Evolutionary conservation across 2,888 invertebrate species (phyloP).

Genomic region (Amiota minor): DNA sequence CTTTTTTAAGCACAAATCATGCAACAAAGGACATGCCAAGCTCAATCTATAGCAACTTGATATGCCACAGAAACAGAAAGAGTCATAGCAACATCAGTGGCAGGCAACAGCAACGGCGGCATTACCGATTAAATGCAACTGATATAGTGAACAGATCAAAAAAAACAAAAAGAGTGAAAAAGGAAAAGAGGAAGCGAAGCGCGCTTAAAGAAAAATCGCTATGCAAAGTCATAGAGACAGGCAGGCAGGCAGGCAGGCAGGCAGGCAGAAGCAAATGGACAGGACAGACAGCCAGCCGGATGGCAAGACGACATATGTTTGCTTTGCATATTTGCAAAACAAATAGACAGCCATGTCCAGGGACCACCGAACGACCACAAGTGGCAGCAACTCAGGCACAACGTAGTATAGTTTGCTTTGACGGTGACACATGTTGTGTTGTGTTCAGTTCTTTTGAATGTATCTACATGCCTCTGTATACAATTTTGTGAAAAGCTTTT

Average conservation of each 20-base stretch:
- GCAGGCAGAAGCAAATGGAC: slow-evolving; percentile 11
- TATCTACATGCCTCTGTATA: too few relatives aligned
- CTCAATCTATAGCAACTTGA: slow-evolving; percentile 51
- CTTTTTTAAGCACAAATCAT: slow-evolving; percentile 47
- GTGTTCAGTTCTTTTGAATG: too few relatives aligned
- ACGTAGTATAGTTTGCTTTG: neutral
- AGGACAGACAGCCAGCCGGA: slow-evolving; percentile 34
- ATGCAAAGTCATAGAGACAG: slow-evolving; percentile 36
- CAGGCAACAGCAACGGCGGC: slow-evolving; percentile 39
- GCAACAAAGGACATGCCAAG: slow-evolving; percentile 34
- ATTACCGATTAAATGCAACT: slow-evolving; percentile 59
- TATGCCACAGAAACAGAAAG: slow-evolving; percentile 47
- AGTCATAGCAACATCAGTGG: neutral
- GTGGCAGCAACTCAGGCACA: neutral
- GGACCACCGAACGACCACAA: neutral
- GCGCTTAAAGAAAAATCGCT: slow-evolving; percentile 31
- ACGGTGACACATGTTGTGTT: too few relatives aligned
- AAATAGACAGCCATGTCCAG: slow-evolving; percentile 14
- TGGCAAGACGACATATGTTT: slow-evolving; percentile 47
- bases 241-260: slow-evolving; percentile 18
- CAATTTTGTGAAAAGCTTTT: too few relatives aligned
- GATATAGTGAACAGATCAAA: slow-evolving; percentile 50
- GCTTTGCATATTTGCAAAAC: slow-evolving; percentile 26
- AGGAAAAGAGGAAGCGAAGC: slow-evolving; percentile 47
- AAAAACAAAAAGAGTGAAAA: neutral